phyloP scores from a whole-genome alignment of 2,113 vertebrate species.

The Pheucticus melanocephalus region DNA sequence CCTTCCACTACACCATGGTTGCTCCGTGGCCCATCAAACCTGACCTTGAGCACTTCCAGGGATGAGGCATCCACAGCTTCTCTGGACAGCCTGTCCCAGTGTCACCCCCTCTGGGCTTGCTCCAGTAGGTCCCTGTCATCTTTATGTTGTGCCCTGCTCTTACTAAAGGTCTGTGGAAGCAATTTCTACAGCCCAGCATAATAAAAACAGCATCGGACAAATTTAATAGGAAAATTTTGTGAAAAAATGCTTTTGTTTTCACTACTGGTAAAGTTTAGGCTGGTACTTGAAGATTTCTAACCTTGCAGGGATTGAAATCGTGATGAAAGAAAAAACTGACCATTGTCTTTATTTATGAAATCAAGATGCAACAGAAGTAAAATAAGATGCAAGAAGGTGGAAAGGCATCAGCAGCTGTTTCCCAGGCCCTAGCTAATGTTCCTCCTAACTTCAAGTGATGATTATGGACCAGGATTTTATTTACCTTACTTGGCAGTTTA shows the following conservation, averaged over 20 bases:
- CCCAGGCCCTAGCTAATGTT: neutral
- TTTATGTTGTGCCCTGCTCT: neutral
- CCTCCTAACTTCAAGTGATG: neutral
- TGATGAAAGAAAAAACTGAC: neutral
- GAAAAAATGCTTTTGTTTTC: neutral
- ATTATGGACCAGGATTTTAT: neutral
- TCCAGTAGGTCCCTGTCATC: neutral
- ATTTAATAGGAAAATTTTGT: neutral
- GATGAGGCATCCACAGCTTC: neutral
- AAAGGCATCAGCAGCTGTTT: neutral
- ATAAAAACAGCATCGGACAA: neutral
- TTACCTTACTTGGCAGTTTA: slow-evolving; percentile 21
- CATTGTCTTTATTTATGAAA: neutral
- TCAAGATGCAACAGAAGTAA: neutral
- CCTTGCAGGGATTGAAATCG: fast-evolving
- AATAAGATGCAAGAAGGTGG: neutral
- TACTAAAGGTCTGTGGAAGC: neutral
- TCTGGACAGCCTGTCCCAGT: neutral
- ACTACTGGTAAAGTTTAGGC: neutral
- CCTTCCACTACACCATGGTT: neutral
- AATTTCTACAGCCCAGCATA: neutral
- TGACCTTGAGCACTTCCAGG: neutral
- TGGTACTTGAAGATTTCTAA: neutral
- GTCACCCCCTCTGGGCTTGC: neutral
- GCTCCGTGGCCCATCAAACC: neutral